Conservation (phyloP, 2,113 vertebrate species). For the Podarcis raffonei region DNA sequence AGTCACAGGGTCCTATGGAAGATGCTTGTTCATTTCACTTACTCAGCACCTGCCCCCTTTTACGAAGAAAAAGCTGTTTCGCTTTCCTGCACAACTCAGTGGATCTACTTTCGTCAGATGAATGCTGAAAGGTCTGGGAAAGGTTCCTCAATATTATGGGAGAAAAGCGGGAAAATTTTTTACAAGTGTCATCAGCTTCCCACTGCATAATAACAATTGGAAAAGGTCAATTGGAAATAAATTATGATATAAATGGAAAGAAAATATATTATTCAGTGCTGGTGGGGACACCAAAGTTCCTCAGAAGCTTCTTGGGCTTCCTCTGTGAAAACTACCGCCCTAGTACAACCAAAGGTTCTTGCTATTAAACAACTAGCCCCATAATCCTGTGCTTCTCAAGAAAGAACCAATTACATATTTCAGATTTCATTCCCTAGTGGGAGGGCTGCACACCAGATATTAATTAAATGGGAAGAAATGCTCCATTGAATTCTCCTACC, state of each 20-base stretch:
- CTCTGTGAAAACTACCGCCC: background rate
- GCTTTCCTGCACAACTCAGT: background rate
- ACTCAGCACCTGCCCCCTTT: background rate
- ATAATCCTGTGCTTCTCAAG: background rate
- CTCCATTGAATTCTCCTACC: background rate
- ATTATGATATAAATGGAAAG: background rate
- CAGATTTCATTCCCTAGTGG: background rate
- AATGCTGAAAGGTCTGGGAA: background rate
- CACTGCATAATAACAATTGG: background rate
- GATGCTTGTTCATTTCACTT: background rate
- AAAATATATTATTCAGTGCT: background rate
- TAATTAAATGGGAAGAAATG: constrained; percentile 1
- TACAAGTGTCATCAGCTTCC: background rate
- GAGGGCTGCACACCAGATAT: background rate
- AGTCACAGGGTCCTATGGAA: background rate
- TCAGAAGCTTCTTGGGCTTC: background rate
- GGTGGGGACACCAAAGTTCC: background rate
- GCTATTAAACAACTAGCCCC: background rate
- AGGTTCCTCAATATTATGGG: background rate
- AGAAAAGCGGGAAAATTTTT: background rate
- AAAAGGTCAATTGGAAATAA: background rate
- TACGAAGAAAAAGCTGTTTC: background rate
- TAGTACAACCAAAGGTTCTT: background rate
- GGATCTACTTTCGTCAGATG: background rate
- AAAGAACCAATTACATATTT: background rate